These are phyloP conservation scores for Melanaphis sacchari DNA, from an alignment of 1,140 invertebrate species.

Conservation along the genomic window DNA sequence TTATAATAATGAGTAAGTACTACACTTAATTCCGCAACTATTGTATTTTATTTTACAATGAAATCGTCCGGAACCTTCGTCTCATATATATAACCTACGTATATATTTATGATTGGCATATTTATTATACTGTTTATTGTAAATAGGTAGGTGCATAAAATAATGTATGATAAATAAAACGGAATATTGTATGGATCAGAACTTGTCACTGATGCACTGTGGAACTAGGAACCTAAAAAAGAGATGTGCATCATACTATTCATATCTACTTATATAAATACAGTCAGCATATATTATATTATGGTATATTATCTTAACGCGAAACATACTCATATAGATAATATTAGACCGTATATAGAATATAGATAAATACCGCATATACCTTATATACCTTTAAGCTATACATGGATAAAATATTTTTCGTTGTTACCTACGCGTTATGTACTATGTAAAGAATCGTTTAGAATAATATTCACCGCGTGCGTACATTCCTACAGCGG, in stretches of 20 bases:
- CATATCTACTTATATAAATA: not conserved
- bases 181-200: not conserved
- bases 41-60: not conserved
- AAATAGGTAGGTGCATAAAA: not conserved
- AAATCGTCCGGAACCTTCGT: not conserved
- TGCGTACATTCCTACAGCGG: not conserved
- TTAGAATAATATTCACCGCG: not conserved
- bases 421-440: not conserved
- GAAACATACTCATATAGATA: not conserved
- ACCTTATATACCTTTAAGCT: not conserved
- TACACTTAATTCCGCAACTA: not conserved
- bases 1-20: constrained; percentile 17
- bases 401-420: not conserved
- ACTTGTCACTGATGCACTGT: not conserved
- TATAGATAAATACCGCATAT: too few relatives aligned
- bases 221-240: too few relatives aligned
- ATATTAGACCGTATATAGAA: not conserved
- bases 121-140: not conserved
- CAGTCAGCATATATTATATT: not conserved
- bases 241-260: not conserved
- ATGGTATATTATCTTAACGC: not conserved
- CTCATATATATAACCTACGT: not conserved
- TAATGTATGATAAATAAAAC: not conserved
- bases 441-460: not conserved
- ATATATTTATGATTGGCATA: not conserved